Conservation (phyloP, 2,888 invertebrate species). For the Auanema sp. region DNA sequence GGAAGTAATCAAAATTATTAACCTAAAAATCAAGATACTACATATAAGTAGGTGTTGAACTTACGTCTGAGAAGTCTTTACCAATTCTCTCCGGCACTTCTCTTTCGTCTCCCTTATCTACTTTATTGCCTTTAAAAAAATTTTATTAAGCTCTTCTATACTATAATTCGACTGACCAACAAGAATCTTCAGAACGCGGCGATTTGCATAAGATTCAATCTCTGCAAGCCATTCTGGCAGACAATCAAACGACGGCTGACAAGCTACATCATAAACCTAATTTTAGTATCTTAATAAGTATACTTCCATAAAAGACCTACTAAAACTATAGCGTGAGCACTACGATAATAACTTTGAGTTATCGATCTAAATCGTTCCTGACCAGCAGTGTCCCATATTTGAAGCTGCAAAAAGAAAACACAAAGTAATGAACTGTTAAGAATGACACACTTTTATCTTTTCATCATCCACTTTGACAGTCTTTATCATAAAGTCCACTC, state of each 20-base stretch:
- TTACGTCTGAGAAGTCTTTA: constrained; percentile 87
- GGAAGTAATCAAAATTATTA: constrained; percentile 79
- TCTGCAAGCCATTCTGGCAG: constrained; percentile 94
- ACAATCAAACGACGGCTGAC: constrained; percentile 95
- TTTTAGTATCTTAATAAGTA: background rate
- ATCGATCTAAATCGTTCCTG: constrained; percentile 93
- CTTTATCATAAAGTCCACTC: constrained; percentile 99
- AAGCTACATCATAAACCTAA: constrained; percentile 86
- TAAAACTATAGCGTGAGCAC: constrained; percentile 89
- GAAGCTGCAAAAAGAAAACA: constrained; percentile 74
- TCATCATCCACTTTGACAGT: constrained; percentile 84
- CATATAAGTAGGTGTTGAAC: too few relatives aligned
- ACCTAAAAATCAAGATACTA: constrained; percentile 20
- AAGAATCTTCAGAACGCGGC: constrained; percentile 87
- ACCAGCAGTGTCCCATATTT: constrained; percentile 99
- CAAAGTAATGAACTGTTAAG: background rate
- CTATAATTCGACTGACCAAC: constrained; percentile 76
- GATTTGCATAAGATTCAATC: constrained; percentile 95
- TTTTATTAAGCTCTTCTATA: too few relatives aligned
- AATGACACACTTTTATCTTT: constrained; percentile 66
- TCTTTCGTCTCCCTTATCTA: constrained; percentile 85
- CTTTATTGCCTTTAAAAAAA: constrained; percentile 81
- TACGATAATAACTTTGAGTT: constrained; percentile 77
- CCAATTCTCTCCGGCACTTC: constrained; percentile 93
- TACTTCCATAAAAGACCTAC: constrained; percentile 18